These are phyloP conservation scores for Hecatera dysodea DNA, from an alignment of 2,888 invertebrate species.

Conservation along the genomic window DNA sequence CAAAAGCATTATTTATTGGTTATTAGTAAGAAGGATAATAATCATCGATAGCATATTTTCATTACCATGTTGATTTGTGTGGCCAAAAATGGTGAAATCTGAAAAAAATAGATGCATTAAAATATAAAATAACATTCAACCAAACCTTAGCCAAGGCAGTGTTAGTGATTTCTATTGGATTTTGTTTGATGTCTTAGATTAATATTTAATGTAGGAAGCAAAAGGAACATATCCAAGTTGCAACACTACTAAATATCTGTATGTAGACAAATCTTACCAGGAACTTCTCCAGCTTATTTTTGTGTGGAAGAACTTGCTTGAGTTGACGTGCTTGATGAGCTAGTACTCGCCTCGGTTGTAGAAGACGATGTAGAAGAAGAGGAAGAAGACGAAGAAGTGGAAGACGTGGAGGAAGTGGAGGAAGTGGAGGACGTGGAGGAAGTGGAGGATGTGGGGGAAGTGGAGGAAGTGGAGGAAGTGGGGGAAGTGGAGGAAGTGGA, in stretches of 20 bases:
- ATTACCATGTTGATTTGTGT: conserved; percentile 20
- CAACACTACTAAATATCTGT: not conserved
- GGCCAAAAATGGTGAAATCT: conserved; percentile 17
- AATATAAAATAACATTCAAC: not conserved
- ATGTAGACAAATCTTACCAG: conserved; percentile 25
- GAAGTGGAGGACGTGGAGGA: conserved; percentile 17
- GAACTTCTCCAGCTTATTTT: conserved; percentile 30
- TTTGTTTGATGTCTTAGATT: not conserved
- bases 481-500: conserved; percentile 21
- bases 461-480: not conserved
- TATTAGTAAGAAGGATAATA: conserved; percentile 28
- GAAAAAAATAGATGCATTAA: conserved; percentile 10
- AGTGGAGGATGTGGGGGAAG: conserved; percentile 31
- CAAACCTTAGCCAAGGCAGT: not conserved
- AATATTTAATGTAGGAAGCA: too few species aligned
- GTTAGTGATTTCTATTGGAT: not conserved
- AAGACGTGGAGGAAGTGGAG: not conserved
- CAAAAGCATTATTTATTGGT: conserved; percentile 38
- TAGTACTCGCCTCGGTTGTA: conserved; percentile 14
- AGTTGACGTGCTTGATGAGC: too few species aligned
- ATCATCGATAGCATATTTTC: conserved; percentile 27
- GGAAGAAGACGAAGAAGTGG: conserved; percentile 19
- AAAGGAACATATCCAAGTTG: too few species aligned
- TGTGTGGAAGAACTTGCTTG: not conserved
- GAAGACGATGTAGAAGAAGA: conserved; percentile 24